Evolutionary conservation across 2,888 invertebrate species (phyloP).

Genomic region (Ectemnius cavifrons): DNA sequence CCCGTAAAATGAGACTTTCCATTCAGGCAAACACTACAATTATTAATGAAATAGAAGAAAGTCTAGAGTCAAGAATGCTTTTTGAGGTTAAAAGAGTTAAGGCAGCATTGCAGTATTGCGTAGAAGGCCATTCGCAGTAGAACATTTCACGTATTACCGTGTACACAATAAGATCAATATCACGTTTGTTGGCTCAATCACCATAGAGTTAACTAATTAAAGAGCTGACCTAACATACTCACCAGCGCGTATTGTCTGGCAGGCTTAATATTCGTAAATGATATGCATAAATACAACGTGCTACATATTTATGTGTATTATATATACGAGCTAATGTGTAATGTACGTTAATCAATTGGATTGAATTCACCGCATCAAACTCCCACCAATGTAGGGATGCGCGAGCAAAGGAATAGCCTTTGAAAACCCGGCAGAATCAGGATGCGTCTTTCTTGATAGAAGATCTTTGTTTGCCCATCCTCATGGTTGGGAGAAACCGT

Average conservation of each 20-base stretch:
- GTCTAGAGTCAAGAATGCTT: no score
- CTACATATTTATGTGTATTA: slow-evolving; percentile 9
- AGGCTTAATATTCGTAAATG: slow-evolving; percentile 10
- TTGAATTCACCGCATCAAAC: no score
- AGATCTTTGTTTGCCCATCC: neutral
- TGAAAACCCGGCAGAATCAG: no score
- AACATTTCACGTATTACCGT: slow-evolving; percentile 4
- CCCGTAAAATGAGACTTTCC: no score
- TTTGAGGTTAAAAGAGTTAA: no score
- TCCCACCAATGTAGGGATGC: no score
- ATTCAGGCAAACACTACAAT: no score
- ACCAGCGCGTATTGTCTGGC: slow-evolving; percentile 12
- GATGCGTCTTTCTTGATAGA: no score
- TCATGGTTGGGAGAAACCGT: neutral
- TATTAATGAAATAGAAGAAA: no score
- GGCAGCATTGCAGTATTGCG: no score
- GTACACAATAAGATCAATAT: slow-evolving; percentile 6
- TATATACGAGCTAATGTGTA: neutral
- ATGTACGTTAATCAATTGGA: neutral
- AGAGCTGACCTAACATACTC: neutral
- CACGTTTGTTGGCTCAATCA: slow-evolving; percentile 7
- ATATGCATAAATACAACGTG: slow-evolving; percentile 11
- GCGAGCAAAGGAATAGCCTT: no score
- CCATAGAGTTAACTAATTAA: neutral
- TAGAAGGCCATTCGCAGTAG: no score